These are phyloP conservation scores for Malurus alboscapulatus DNA, from an alignment of 2,113 vertebrate genomes.

Conservation along the genomic window DNA sequence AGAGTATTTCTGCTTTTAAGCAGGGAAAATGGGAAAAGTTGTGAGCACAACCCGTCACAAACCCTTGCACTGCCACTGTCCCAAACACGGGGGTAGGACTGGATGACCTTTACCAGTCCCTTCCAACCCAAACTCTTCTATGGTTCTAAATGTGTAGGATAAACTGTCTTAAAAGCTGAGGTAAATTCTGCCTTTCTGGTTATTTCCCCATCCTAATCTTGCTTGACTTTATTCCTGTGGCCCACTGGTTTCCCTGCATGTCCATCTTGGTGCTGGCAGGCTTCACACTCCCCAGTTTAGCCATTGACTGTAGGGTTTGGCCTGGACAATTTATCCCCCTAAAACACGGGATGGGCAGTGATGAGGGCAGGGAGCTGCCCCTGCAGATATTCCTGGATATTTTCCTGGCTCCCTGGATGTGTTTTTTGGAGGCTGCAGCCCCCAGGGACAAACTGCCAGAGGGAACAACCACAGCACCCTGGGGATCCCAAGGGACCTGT, in stretches of 20 bases:
- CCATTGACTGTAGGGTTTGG: neutral
- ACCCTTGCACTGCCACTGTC: neutral
- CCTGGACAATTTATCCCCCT: neutral
- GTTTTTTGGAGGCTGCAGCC: neutral
- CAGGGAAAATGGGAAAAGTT: neutral
- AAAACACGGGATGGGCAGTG: fast-evolving
- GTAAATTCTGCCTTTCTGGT: neutral
- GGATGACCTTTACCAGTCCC: neutral
- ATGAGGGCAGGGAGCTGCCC: neutral
- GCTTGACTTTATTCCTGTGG: neutral
- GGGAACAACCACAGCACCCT: neutral
- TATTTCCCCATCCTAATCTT: fast-evolving
- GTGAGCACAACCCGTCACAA: neutral
- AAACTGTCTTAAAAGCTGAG: neutral
- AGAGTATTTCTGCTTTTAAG: neutral
- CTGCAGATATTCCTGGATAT: neutral
- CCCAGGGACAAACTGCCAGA: neutral
- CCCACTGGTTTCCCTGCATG: neutral
- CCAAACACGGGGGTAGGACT: neutral
- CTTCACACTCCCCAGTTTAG: neutral
- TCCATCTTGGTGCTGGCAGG: neutral
- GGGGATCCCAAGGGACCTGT: neutral
- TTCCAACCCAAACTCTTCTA: neutral
- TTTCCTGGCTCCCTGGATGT: fast-evolving
- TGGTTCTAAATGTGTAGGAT: neutral